Conservation (phyloP, 2,113 vertebrate species). For the Catharus bicknelli region DNA sequence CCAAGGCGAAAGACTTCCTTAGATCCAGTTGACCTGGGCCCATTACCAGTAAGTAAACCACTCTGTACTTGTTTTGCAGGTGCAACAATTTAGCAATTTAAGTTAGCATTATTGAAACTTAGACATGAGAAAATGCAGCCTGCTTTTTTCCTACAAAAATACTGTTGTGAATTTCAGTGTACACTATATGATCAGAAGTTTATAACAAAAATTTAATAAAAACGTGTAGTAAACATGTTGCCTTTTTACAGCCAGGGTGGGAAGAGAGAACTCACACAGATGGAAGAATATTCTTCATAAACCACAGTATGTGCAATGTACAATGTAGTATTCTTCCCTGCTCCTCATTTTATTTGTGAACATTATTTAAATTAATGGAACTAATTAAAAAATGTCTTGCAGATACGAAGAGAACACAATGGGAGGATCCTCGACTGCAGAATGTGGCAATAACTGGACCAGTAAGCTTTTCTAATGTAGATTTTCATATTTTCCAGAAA, state of each 20-base stretch:
- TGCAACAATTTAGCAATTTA: not conserved
- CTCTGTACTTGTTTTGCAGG: not conserved
- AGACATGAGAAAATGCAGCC: not conserved
- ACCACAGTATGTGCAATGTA: constrained; percentile 85
- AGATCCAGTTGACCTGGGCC: constrained; percentile 87
- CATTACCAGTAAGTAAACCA: constrained; percentile 83
- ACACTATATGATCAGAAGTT: not conserved
- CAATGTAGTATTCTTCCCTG: not conserved
- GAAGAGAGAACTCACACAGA: constrained; percentile 94
- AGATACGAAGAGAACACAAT: constrained; percentile 95
- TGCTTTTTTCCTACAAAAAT: not conserved
- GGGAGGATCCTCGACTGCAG: constrained; percentile 96
- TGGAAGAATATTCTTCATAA: constrained; percentile 94
- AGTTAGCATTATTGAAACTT: not conserved
- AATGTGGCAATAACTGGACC: constrained; percentile 92
- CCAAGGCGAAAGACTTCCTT: constrained; percentile 79
- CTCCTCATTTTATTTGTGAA: not conserved
- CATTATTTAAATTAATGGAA: not conserved
- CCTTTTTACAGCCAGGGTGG: constrained; percentile 88
- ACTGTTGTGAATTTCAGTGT: not conserved
- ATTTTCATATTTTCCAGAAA: not conserved
- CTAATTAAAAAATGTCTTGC: not conserved
- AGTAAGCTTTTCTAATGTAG: constrained; percentile 76
- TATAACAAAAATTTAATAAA: not conserved
- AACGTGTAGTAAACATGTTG: not conserved